phyloP scores from a whole-genome alignment of 2,888 invertebrate genomes.

The Platycnemis pennipes region DNA sequence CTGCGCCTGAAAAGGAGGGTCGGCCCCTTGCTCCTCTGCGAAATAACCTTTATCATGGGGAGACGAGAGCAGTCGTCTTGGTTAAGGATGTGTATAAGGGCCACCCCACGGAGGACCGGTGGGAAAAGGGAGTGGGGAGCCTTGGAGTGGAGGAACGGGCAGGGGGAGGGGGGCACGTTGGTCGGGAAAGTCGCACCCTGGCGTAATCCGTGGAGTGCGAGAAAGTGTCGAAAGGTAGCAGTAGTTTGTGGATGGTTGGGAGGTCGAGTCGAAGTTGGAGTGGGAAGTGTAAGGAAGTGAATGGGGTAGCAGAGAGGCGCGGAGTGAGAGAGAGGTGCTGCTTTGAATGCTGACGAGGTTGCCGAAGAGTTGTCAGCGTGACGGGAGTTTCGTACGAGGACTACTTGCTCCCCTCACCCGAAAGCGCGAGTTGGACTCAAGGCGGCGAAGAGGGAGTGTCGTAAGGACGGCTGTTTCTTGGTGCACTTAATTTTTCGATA shows the following conservation, averaged over 20 bases:
- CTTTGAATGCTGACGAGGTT: conserved; percentile 14
- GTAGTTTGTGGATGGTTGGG: background rate
- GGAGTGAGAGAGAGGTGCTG: background rate
- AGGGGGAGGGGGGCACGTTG: background rate
- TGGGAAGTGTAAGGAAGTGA: background rate
- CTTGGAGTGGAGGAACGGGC: background rate
- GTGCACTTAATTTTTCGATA: no score
- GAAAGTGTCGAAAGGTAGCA: conserved; percentile 19
- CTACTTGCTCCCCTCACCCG: background rate
- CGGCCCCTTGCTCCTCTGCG: background rate
- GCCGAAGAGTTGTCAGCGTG: background rate
- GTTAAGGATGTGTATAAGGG: background rate
- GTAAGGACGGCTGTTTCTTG: no score
- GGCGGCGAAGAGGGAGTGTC: background rate
- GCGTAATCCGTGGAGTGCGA: conserved; percentile 16
- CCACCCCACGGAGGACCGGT: no score
- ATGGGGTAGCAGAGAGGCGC: no score
- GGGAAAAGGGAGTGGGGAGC: no score
- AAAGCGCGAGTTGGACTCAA: background rate
- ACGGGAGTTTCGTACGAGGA: background rate
- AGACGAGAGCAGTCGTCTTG: no score
- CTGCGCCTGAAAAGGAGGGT: background rate
- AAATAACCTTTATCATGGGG: conserved; percentile 37
- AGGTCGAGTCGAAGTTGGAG: background rate
- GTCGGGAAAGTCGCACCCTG: background rate